phyloP scores from a whole-genome alignment of 2,113 vertebrate species.

The Larimichthys polyactis region DNA sequence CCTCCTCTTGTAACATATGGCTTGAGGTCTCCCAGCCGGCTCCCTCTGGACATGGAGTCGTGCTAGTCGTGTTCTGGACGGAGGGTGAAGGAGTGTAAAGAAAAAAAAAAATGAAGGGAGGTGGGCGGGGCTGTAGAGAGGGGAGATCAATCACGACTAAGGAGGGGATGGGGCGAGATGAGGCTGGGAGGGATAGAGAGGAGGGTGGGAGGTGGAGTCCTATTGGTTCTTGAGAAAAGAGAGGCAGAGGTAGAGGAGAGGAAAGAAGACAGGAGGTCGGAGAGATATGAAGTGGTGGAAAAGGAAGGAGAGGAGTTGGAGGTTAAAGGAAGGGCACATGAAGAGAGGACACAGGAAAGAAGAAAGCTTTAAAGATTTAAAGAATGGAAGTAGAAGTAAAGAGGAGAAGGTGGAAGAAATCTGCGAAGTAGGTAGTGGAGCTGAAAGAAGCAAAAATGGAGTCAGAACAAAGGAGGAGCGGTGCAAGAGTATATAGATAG shows the following conservation, averaged over 20 bases:
- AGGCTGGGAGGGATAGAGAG: not conserved
- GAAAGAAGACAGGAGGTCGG: not conserved
- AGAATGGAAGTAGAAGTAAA: not conserved
- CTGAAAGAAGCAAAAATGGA: not conserved
- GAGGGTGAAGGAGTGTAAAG: constrained; percentile 10
- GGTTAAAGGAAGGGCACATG: not conserved
- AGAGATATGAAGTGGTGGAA: not conserved
- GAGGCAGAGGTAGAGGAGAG: not conserved
- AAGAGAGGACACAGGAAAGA: not conserved
- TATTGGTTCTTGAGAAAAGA: not conserved
- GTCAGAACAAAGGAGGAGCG: not conserved
- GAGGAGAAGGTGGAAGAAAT: not conserved
- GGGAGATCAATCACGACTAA: constrained; percentile 41
- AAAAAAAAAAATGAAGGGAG: constrained; percentile 7
- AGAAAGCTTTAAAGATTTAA: not conserved
- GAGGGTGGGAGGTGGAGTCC: not conserved
- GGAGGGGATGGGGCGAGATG: not conserved
- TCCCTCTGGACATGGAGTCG: constrained; percentile 35
- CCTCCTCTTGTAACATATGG: constrained; percentile 40
- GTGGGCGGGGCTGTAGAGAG: not conserved
- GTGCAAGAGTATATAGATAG: not conserved
- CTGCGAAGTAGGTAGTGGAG: not conserved
- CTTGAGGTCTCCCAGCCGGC: constrained; percentile 9
- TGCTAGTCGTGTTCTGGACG: constrained; percentile 40
- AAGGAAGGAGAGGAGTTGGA: not conserved